Evolutionary conservation across 2,113 vertebrate genomes (phyloP).

Genomic region (Toxotes chatareus): DNA sequence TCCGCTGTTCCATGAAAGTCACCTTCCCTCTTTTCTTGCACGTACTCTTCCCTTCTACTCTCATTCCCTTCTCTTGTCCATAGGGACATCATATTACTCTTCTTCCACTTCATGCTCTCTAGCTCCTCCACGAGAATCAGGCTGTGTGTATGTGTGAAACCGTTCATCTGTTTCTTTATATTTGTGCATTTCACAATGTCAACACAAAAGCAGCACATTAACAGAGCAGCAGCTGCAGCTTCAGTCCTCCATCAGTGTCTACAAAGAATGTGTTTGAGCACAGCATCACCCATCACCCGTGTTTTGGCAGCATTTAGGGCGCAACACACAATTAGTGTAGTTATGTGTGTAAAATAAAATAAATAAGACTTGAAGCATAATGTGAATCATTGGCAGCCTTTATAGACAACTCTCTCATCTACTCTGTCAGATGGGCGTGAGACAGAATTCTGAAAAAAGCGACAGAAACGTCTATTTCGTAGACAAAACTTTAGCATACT

Average conservation of each 20-base stretch:
- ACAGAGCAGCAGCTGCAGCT: neutral
- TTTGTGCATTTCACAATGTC: conserved; percentile 10
- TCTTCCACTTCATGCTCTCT: conserved; percentile 5
- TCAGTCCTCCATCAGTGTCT: neutral
- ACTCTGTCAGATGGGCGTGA: neutral
- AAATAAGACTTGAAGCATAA: neutral
- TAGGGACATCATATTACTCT: conserved; percentile 3
- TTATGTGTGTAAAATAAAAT: neutral
- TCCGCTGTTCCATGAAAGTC: conserved; percentile 78
- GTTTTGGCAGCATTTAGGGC: neutral
- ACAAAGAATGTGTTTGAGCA: neutral
- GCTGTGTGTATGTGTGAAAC: neutral
- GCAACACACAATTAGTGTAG: neutral
- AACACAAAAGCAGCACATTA: neutral
- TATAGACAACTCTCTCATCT: conserved; percentile 10
- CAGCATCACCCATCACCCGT: neutral
- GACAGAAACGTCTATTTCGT: too few relatives aligned
- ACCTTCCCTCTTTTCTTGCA: conserved; percentile 70
- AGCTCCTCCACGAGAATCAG: conserved; percentile 21
- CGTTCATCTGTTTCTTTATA: conserved; percentile 2
- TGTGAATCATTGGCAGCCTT: neutral
- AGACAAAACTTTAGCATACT: too few relatives aligned
- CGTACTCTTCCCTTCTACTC: conserved; percentile 11
- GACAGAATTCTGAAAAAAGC: neutral
- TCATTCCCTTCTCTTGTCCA: neutral